Base-by-base conservation (phyloP, 2,113 vertebrate genomes). In the Pedionomus torquatus region DNA sequence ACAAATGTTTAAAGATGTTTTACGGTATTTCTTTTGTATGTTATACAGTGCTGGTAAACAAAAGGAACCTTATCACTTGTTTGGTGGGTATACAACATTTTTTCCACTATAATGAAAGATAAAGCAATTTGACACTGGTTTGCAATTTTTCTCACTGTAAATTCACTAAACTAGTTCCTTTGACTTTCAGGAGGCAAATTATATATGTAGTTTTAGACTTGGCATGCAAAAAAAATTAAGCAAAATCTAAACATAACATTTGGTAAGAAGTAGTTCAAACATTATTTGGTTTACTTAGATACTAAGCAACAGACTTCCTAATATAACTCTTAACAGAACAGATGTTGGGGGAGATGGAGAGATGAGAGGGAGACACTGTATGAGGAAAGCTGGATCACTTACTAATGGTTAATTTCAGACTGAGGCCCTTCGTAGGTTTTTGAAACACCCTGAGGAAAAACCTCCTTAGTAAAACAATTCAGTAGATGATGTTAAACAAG, bases 401-500 rank as follows among this genome's bases (percentile, higher is more conserved):
- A 33, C 35, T 49, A 23, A 21, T 64, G 35, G 51, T 89, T 79
- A 31, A 39, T 66, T 91, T 94, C 87, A 87, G 55, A 71, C 35
- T 46, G 23, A 76, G 51, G n/a, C 46, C 82, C 87, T 94, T 65
- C 0, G 1, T 39, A 65, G 75, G 61, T 33, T 90, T 83, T 64
- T 89, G 69, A 89, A 89, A 92, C 68, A 86, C 83, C 33, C 48
- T 12, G 13, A 81, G 64, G 75, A 88, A 80, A 68, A 79, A 35
- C 41, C 68, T 66, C 49, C 52, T 89, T 33, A 46, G 64, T 79
- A 93, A 93, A 93, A 87, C 44, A 75, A 28, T 79, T 78, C 2
- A 43, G 93, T 17, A 75, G 76, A 49, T 61, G n/a, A 68, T 60
- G 83, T 89, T 88, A 77, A 94, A 95, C 70, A 85, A 89, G 72